These are phyloP conservation scores for Anthopleura xanthogrammica DNA, from an alignment of 92 coral and sea anemone genomes.

Conservation along the genomic window DNA sequence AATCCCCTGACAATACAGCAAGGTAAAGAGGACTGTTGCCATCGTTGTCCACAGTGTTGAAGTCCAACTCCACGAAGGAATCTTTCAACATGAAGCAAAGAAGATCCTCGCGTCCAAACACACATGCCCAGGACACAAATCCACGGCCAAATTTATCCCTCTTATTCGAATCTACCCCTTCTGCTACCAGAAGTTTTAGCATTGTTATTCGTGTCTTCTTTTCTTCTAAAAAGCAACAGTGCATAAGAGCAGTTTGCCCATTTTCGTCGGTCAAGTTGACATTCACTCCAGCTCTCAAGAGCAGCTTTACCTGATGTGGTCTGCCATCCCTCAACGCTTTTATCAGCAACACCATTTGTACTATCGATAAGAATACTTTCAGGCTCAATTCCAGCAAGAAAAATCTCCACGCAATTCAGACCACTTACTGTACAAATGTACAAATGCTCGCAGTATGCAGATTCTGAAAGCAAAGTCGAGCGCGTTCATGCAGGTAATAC, in stretches of 20 bases:
- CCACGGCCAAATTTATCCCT: conserved; percentile 63
- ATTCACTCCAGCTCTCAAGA: conserved; percentile 73
- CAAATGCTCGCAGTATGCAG: no score
- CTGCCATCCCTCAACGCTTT: conserved; percentile 66
- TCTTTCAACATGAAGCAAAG: conserved; percentile 57
- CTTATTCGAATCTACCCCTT: conserved; percentile 53
- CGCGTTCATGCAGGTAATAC: neutral
- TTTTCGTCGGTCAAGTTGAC: conserved; percentile 60
- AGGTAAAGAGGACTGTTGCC: conserved; percentile 67
- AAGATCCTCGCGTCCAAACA: conserved; percentile 48
- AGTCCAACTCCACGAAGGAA: conserved; percentile 50
- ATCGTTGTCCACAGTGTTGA: conserved; percentile 48
- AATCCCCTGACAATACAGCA: conserved; percentile 72
- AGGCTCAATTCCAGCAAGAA: neutral
- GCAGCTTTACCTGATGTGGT: conserved; percentile 60
- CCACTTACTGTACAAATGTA: no score
- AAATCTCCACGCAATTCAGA: neutral
- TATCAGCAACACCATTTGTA: conserved; percentile 52
- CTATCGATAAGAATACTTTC: neutral
- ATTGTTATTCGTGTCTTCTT: conserved; percentile 45
- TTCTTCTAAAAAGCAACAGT: conserved; percentile 69
- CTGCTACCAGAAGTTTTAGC: conserved; percentile 46
- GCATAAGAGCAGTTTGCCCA: conserved; percentile 76
- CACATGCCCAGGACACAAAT: conserved; percentile 73
- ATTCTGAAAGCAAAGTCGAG: no score